These are phyloP conservation scores for Troides helena DNA, from an alignment of 2,888 invertebrate genomes.

Conservation along the genomic window DNA sequence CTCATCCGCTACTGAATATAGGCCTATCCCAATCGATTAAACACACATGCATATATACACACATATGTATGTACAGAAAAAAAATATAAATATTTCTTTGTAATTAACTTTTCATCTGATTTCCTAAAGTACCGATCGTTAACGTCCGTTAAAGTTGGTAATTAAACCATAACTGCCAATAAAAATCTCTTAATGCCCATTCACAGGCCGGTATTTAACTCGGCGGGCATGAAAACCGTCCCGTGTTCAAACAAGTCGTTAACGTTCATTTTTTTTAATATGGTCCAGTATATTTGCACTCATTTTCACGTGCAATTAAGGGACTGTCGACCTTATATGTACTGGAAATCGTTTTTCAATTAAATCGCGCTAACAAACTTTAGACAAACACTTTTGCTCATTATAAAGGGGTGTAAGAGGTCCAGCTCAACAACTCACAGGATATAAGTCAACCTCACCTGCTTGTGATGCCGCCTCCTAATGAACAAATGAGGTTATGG, in stretches of 20 bases:
- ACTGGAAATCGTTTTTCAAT: background rate
- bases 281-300: background rate
- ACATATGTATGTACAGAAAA: no score
- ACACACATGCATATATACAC: no score
- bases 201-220: constrained; percentile 6
- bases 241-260: constrained; percentile 10
- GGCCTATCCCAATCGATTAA: no score
- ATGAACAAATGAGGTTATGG: no score
- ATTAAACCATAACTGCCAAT: constrained; percentile 17
- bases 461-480: no score
- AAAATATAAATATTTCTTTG: background rate
- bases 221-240: constrained; percentile 3
- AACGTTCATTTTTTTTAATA: constrained; percentile 5
- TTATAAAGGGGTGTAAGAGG: background rate
- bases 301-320: background rate
- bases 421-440: no score
- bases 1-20: no score
- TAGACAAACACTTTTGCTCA: background rate
- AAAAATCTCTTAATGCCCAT: constrained; percentile 16
- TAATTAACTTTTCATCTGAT: background rate
- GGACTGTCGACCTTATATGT: background rate
- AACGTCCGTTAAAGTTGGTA: constrained; percentile 11
- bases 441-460: no score
- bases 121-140: background rate
- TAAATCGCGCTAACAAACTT: background rate